Evolutionary conservation across 2,113 vertebrate genomes (phyloP).

Genomic region (Xiphorhynchus elegans): DNA sequence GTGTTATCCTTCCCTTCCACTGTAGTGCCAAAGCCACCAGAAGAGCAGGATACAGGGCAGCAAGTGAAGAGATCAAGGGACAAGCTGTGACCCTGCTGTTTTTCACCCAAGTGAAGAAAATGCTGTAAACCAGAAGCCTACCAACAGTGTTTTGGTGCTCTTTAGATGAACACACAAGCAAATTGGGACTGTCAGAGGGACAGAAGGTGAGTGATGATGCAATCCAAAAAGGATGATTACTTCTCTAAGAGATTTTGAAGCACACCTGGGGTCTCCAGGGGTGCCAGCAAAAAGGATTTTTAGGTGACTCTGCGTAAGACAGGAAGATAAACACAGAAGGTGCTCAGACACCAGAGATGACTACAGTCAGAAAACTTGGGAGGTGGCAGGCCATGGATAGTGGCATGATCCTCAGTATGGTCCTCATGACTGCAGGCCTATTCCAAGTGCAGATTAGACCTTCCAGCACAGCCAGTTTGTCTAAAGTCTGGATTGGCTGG

Average conservation of each 20-base stretch:
- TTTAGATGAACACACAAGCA: not conserved
- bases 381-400: not conserved
- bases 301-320: not conserved
- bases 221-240: slow-evolving; percentile 9
- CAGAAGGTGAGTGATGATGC: slow-evolving; percentile 14
- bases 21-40: not conserved
- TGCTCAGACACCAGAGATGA: not conserved
- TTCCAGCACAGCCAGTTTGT: not conserved
- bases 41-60: not conserved
- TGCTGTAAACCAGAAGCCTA: not conserved
- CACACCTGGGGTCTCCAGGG: not conserved
- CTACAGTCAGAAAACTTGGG: not conserved
- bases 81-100: not conserved
- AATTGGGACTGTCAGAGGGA: slow-evolving; percentile 21
- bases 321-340: not conserved
- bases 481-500: not conserved
- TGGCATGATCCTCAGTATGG: not conserved
- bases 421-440: not conserved
- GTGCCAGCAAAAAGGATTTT: not conserved
- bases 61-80: not conserved
- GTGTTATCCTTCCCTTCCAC: not conserved
- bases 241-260: slow-evolving; percentile 22
- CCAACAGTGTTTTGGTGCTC: not conserved
- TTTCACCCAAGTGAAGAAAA: not conserved
- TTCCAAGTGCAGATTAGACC: not conserved